These are phyloP conservation scores for Channa argus DNA, from an alignment of 2,113 vertebrate genomes.

Conservation along the genomic window DNA sequence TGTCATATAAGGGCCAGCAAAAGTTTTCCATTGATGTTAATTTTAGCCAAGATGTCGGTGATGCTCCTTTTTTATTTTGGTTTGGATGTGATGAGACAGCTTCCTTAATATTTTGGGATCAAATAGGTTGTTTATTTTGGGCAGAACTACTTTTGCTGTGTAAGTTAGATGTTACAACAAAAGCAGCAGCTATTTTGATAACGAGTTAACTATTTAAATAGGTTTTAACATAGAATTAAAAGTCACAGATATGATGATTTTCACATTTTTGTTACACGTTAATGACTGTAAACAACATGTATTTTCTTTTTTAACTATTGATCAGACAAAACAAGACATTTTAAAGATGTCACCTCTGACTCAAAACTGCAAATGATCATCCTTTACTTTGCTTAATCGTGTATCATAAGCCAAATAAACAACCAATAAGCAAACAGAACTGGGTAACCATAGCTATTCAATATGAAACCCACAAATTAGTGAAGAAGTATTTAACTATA, in stretches of 20 bases:
- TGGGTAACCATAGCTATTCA: too few species aligned
- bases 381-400: too few species aligned
- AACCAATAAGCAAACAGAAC: too few species aligned
- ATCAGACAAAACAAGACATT: neutral
- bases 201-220: too few species aligned
- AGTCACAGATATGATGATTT: too few species aligned
- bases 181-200: too few species aligned
- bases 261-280: too few species aligned
- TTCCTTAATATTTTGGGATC: constrained; percentile 11
- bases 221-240: too few species aligned
- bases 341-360: neutral
- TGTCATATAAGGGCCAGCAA: neutral
- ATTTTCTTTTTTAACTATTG: neutral
- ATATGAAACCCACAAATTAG: neutral
- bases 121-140: constrained; percentile 31
- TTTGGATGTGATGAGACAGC: constrained; percentile 12
- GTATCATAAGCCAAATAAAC: too few species aligned
- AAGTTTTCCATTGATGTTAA: constrained; percentile 20
- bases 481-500: neutral
- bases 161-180: neutral
- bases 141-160: neutral
- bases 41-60: constrained; percentile 18
- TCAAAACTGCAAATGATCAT: neutral
- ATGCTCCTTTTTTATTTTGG: neutral
- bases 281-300: too few species aligned